Evolutionary conservation across 2,888 invertebrate species (phyloP), one percentile per base, ranked within the genome.

Genomic region (Silvanus unidentatus): DNA sequence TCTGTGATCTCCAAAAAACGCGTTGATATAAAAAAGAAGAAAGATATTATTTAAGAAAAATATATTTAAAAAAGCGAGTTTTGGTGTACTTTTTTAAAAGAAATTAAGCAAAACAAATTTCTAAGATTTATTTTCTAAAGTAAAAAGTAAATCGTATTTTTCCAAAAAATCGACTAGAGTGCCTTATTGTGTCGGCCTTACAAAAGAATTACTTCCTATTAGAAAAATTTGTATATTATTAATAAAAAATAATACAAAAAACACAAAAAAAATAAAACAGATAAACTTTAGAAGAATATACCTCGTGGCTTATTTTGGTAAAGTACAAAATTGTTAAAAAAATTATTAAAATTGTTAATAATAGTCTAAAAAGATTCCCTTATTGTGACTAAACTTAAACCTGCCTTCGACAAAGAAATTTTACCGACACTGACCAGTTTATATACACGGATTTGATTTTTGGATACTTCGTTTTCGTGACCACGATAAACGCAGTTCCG

Each of bases 101-200:
- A 42, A 48, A 58, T 10, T 58, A n/a, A n/a, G n/a, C n/a, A 58
- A 54, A 53, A 54, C 46, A 46, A 47, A 58, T 54, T 58, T 53
- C 55, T 54, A 52, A 44, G 50, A 46, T 44, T 54, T 46, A 44
- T 48, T 47, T 52, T 49, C 52, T 39, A 47, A 50, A 55, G 52
- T 47, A 58, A 57, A 54, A 62, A 58, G 45, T 57, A 59, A 60
- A 63, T 55, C 53, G 57, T 68, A 68, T 68, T 68, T 69, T 68
- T 69, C 64, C 67, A 68, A 63, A 63, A 32, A 63, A 62, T 60
- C 66, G 71, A 71, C 71, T 65, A 53, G 62, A 69, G 71, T 71
- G 71, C 71, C 71, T 71, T 71, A 71, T 63, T 61, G 64, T 67
- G 69, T 71, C 70, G 71, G 71, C 71, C 71, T 71, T 71, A 67